Evolutionary conservation across 2,797 vertebrate species (phyloP).

Genomic region (Mus caroli): DNA sequence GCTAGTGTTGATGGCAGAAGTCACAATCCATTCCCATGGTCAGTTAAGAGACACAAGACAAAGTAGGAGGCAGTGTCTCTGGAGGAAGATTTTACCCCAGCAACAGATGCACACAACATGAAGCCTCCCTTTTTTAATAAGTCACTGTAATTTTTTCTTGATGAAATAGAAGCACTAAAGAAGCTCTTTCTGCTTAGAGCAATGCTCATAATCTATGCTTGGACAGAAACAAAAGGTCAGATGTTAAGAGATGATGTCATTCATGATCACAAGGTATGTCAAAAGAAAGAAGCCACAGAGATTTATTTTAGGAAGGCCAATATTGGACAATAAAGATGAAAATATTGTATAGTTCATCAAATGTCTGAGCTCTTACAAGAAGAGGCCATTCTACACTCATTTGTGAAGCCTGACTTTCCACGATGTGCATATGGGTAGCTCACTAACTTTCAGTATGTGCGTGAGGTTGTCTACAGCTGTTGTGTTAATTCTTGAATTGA

Average conservation of each 20-base stretch:
- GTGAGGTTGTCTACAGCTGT: not conserved
- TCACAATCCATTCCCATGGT: not conserved
- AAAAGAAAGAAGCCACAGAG: slow-evolving; percentile 43
- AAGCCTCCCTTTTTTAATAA: slow-evolving; percentile 11
- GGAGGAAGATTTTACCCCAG: not conserved
- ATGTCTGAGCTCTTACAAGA: slow-evolving; percentile 49
- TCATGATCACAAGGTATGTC: not conserved
- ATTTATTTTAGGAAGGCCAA: slow-evolving; percentile 72
- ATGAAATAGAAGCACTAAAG: slow-evolving; percentile 56
- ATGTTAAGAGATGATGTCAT: slow-evolving; percentile 59
- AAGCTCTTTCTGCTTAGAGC: slow-evolving; percentile 49
- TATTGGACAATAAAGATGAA: not conserved
- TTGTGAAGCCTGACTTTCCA: not conserved
- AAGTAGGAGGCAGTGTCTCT: not conserved
- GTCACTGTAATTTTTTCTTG: not conserved
- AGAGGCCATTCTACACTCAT: not conserved
- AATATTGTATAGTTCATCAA: slow-evolving; percentile 33
- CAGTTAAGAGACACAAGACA: not conserved
- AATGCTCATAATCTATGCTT: not conserved
- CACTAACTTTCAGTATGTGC: not conserved
- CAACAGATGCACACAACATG: rapidly evolving
- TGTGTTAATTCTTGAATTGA: not conserved
- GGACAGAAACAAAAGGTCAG: slow-evolving; percentile 42
- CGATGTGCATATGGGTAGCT: slow-evolving; percentile 16
- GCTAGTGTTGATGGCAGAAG: not conserved